A percentile compares a stretch with the other conserved stretches of the same genome.
phyloP scores from a whole-genome alignment of 1,140 invertebrate genomes.

The Cherax destructor region DNA sequence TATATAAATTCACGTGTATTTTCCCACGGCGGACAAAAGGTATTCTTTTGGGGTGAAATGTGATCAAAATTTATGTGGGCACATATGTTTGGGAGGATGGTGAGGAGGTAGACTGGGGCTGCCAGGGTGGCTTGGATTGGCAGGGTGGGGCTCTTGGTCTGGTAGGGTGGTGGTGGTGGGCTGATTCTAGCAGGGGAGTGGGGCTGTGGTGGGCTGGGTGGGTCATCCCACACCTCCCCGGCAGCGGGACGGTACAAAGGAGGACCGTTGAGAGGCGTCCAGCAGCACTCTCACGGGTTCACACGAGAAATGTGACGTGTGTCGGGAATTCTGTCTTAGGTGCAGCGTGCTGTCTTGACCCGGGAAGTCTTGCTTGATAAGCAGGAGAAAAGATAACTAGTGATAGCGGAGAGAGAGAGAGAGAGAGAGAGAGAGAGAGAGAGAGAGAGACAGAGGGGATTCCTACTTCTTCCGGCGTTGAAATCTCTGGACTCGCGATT shows the following conservation, averaged over 20 bases:
- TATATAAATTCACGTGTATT: neutral
- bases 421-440: too few relatives aligned
- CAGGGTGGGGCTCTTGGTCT: too few relatives aligned
- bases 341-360: too few relatives aligned
- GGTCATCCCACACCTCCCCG: neutral
- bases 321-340: too few relatives aligned
- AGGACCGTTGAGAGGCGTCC: slow-evolving; percentile 23
- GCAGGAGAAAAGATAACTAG: too few relatives aligned
- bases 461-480: neutral
- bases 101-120: neutral
- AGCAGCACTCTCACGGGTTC: neutral
- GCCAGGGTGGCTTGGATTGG: too few relatives aligned
- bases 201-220: too few relatives aligned
- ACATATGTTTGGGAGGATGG: slow-evolving; percentile 39
- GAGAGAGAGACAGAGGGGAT: neutral
- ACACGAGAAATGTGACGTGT: neutral
- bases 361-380: too few relatives aligned
- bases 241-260: slow-evolving; percentile 29
- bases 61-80: slow-evolving; percentile 59
- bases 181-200: too few relatives aligned
- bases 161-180: too few relatives aligned
- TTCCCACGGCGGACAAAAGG: slow-evolving; percentile 32
- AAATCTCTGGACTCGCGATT: neutral
- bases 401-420: too few relatives aligned
- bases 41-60: slow-evolving; percentile 54